phyloP scores from a whole-genome alignment of 2,797 vertebrate genomes.

The Artibeus lituratus region DNA sequence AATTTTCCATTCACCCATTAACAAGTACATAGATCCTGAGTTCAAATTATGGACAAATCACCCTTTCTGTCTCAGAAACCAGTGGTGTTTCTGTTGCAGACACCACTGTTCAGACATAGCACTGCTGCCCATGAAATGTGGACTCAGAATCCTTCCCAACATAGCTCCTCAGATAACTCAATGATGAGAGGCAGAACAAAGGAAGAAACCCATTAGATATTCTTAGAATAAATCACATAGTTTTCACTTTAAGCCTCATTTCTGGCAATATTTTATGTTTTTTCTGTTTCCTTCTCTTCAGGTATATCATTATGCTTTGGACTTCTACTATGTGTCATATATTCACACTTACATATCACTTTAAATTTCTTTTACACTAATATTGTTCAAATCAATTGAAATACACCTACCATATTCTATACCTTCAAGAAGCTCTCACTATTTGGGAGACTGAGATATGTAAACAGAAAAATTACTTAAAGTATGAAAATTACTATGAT shows the following conservation, averaged over 20 bases:
- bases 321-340: background rate
- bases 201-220: background rate
- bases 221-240: background rate
- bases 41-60: background rate
- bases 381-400: conserved; percentile 11
- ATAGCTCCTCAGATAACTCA: background rate
- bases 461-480: background rate
- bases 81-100: background rate
- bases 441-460: background rate
- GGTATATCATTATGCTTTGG: background rate
- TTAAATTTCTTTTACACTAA: background rate
- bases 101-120: background rate
- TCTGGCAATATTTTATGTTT: background rate
- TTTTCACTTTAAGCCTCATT: background rate
- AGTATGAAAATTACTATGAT: background rate
- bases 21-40: background rate
- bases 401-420: background rate
- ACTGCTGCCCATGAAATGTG: background rate
- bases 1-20: background rate
- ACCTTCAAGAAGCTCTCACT: background rate
- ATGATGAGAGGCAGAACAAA: background rate
- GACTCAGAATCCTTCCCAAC: background rate
- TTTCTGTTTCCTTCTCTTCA: background rate
- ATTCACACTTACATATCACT: background rate
- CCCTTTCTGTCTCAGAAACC: background rate